phyloP scores from a whole-genome alignment of 2,888 invertebrate genomes.

The Acanthoscelides obtectus region DNA sequence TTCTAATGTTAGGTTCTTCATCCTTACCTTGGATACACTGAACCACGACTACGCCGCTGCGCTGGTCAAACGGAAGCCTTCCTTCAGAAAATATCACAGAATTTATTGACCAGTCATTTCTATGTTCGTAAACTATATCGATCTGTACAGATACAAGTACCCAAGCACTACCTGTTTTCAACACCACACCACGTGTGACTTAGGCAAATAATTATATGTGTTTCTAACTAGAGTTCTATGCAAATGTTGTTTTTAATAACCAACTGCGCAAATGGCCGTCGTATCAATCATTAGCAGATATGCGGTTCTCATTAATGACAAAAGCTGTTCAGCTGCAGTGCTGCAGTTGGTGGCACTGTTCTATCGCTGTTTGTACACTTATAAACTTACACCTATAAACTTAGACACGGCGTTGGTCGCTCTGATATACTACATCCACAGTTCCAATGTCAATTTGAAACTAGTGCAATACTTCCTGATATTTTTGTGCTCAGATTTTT shows the following conservation, averaged over 20 bases:
- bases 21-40: too few species aligned
- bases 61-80: neutral
- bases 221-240: neutral
- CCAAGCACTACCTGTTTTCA: neutral
- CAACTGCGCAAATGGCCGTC: neutral
- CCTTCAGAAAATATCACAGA: neutral
- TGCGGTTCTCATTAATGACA: neutral
- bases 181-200: neutral
- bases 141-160: neutral
- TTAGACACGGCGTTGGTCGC: neutral
- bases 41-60: neutral
- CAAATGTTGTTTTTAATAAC: neutral
- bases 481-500: too few species aligned
- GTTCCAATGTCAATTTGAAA: too few species aligned
- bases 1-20: too few species aligned
- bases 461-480: too few species aligned
- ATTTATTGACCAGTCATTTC: neutral
- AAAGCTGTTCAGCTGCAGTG: neutral
- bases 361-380: neutral
- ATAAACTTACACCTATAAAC: neutral
- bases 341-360: neutral
- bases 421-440: too few species aligned
- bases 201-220: neutral
- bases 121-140: neutral
- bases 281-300: neutral